Percentiles rank a stretch among this genome's conserved stretches.
phyloP scores from a whole-genome alignment of 2,797 vertebrate species.

The Enteromius thamalakanensis region DNA sequence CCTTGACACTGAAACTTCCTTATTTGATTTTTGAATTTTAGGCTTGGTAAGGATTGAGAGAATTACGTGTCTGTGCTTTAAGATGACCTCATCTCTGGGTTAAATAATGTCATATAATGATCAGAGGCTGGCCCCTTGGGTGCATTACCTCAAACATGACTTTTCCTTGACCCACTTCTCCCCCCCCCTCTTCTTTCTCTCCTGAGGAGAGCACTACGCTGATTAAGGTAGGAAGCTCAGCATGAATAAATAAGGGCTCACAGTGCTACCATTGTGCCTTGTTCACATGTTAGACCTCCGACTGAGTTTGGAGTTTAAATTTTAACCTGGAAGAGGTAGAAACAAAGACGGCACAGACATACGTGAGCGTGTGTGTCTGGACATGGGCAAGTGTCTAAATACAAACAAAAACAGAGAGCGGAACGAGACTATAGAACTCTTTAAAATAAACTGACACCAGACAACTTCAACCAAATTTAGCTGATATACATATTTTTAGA shows the following conservation, averaged over 20 bases:
- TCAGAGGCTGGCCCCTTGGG: conserved; percentile 72
- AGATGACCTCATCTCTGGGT: conserved; percentile 78
- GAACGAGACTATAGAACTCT: conserved; percentile 36
- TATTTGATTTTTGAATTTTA: conserved; percentile 23
- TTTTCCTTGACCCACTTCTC: conserved; percentile 79
- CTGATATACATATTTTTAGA: not conserved
- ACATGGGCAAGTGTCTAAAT: conserved; percentile 18
- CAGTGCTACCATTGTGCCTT: conserved; percentile 82
- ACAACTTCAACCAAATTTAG: not conserved
- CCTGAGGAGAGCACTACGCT: conserved; percentile 71
- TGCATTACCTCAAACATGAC: conserved; percentile 84
- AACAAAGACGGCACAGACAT: conserved; percentile 54
- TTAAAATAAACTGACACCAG: conserved; percentile 18
- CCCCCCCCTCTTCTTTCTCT: conserved; percentile 6
- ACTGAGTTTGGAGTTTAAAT: conserved; percentile 70
- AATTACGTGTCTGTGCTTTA: conserved; percentile 48
- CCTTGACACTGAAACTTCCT: conserved; percentile 16
- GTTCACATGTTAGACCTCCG: conserved; percentile 76
- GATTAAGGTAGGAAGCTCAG: conserved; percentile 81
- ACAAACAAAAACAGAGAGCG: conserved; percentile 20
- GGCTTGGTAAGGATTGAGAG: conserved; percentile 21
- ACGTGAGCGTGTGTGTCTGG: not conserved
- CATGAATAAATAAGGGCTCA: conserved; percentile 80
- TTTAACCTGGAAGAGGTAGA: conserved; percentile 74
- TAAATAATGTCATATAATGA: conserved; percentile 80